phyloP scores from a whole-genome alignment of 2,797 vertebrate species.

The Phrynocephalus vlangalii region DNA sequence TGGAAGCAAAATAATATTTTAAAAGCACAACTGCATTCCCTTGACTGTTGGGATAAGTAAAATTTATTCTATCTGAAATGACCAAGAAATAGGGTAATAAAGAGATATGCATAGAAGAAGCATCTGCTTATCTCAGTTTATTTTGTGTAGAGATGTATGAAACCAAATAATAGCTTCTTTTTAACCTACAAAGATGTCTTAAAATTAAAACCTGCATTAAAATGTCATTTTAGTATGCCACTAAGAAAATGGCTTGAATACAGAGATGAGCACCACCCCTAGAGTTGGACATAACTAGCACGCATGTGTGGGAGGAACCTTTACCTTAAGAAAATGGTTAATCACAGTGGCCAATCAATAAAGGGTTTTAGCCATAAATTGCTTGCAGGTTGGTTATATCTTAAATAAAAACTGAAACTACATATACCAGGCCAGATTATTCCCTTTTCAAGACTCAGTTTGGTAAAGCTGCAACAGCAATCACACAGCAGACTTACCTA shows the following conservation, averaged over 20 bases:
- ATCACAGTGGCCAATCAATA: not conserved
- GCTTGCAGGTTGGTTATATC: slow-evolving; percentile 20
- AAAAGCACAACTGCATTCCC: not conserved
- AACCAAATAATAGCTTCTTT: not conserved
- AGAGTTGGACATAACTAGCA: no score
- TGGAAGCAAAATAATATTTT: not conserved
- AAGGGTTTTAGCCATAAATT: not conserved
- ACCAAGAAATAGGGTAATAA: slow-evolving; percentile 3
- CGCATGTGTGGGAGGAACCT: no score
- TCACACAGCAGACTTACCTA: slow-evolving; percentile 31
- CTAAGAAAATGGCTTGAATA: not conserved
- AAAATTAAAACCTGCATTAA: not conserved
- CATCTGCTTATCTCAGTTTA: not conserved
- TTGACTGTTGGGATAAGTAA: not conserved
- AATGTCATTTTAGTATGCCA: not conserved
- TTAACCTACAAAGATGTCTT: not conserved
- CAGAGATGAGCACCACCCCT: no score
- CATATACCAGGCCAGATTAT: not conserved
- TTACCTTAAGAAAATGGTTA: not conserved
- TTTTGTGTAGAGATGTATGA: not conserved
- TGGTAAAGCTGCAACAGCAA: no score
- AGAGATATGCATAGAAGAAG: not conserved
- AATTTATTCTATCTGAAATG: not conserved
- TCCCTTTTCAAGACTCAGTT: slow-evolving; percentile 30
- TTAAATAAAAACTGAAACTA: slow-evolving; percentile 17